Base-by-base conservation (phyloP, 2,113 vertebrate species). In the Halcyon senegalensis region DNA sequence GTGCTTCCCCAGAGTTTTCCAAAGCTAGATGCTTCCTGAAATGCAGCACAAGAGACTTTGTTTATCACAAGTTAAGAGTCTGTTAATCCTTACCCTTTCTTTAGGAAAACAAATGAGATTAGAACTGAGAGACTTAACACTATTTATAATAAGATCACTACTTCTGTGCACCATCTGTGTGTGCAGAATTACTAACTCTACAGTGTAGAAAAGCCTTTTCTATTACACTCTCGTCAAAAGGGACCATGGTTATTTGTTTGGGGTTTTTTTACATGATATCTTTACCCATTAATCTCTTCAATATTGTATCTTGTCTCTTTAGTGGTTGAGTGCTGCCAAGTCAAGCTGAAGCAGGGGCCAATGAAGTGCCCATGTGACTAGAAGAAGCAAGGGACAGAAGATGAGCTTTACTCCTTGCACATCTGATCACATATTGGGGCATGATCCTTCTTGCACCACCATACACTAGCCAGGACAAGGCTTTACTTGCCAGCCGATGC, bases 21-120 rank as follows among this genome's bases (percentile, higher is more conserved):
- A 67, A 8, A 53, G 64, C 76, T 85, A 95, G 83, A 75, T 78
- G 51, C 41, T 89, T 90, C 33, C 62, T 79, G 69, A 96, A 93
- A 92, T 51, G 56, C 63, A 76, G 55, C 0, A 0, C 5, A 59
- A n/a, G 48, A 80, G 27, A 94, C 89, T 81, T 44, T 0, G 2
- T 95, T 58, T 79, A 62, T 90, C 59, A 68, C 20, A 82, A 81
- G 72, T 90, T 78, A 85, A 39, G 31, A 73, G 43, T 35, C 73
- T 74, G 23, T 68, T 92, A 90, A 84, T 58, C 46, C n/a, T 82
- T 82, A 89, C 27, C 25, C 81, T 81, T 92, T 68, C 39, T 82
- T 82, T 77, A 89, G 74, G 81, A 93, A 95, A 93, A 94, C 51
- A 92, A 89, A 82, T 82, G 37, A 73, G 23, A 81, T 73, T 73